Conservation (phyloP, 2,888 invertebrate species). For the Dermolepida albohirtum region DNA sequence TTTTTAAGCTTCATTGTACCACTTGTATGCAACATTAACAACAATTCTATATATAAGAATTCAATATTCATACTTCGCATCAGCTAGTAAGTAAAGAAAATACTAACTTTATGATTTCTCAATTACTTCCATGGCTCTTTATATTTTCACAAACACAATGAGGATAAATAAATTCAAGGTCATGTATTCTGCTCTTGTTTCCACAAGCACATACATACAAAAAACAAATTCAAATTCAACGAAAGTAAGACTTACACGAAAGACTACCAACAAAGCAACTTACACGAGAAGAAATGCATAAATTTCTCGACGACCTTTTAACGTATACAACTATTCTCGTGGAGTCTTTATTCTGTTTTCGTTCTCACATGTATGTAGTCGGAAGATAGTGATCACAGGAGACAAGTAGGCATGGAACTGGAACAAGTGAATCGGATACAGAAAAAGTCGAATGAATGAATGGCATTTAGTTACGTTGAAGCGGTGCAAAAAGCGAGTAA, state of each 20-base stretch:
- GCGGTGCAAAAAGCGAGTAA: conserved; percentile 25
- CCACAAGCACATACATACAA: neutral
- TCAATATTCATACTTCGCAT: no score
- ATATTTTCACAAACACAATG: neutral
- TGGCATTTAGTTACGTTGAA: conserved; percentile 34
- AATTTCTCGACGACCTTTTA: conserved; percentile 34
- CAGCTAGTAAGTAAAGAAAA: no score
- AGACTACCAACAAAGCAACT: conserved; percentile 13
- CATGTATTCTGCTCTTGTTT: neutral
- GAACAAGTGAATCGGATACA: conserved; percentile 36
- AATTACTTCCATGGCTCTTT: no score
- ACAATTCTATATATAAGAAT: no score
- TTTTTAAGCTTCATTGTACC: no score
- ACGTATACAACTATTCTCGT: conserved; percentile 28
- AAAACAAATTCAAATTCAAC: conserved; percentile 14
- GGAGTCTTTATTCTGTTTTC: conserved; percentile 34
- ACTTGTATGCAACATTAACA: no score
- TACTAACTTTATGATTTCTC: no score
- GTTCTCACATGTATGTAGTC: conserved; percentile 28
- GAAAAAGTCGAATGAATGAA: conserved; percentile 33
- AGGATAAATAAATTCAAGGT: conserved; percentile 13
- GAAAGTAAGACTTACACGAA: conserved; percentile 21
- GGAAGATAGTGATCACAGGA: conserved; percentile 31
- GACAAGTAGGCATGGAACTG: conserved; percentile 36
- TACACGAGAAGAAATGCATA: conserved; percentile 31